Evolutionary conservation across 2,888 invertebrate species (phyloP).

Genomic region (Acanthosepion pharaonis): DNA sequence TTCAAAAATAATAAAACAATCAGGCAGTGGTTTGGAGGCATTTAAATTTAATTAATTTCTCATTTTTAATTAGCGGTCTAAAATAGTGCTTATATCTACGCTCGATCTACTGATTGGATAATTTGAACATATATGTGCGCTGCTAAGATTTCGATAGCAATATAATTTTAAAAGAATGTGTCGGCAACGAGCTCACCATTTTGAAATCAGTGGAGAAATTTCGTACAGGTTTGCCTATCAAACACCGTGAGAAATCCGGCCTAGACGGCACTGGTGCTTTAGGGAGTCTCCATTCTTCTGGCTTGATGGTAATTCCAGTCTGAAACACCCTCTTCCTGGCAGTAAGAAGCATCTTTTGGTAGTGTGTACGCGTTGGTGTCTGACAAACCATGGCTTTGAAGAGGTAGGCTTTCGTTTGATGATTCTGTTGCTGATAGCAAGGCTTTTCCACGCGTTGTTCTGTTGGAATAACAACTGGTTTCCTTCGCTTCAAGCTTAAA

Average conservation of each 20-base stretch:
- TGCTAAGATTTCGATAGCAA: too few species aligned
- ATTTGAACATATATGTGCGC: too few species aligned
- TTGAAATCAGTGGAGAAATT: not conserved
- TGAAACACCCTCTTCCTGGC: constrained; percentile 53
- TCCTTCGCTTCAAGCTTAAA: not conserved
- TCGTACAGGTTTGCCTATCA: not conserved
- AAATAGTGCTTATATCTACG: too few species aligned
- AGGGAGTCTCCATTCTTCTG: constrained; percentile 70
- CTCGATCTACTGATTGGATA: too few species aligned
- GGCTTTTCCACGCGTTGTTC: constrained; percentile 59
- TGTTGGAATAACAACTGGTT: constrained; percentile 53
- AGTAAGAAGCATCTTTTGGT: constrained; percentile 33
- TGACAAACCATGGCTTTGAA: constrained; percentile 50
- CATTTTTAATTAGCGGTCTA: too few species aligned
- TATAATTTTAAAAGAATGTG: too few species aligned
- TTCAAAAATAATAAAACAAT: too few species aligned
- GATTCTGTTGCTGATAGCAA: constrained; percentile 53
- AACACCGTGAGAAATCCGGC: constrained; percentile 66
- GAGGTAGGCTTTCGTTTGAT: constrained; percentile 55
- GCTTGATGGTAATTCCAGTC: constrained; percentile 53
- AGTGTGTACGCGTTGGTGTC: constrained; percentile 55
- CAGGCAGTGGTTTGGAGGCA: too few species aligned
- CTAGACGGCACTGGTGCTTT: constrained; percentile 68
- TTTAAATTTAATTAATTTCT: too few species aligned
- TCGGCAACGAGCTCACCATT: not conserved